These are phyloP conservation scores for Aplodontia rufa DNA, from an alignment of 2,113 vertebrate genomes.

Conservation along the genomic window DNA sequence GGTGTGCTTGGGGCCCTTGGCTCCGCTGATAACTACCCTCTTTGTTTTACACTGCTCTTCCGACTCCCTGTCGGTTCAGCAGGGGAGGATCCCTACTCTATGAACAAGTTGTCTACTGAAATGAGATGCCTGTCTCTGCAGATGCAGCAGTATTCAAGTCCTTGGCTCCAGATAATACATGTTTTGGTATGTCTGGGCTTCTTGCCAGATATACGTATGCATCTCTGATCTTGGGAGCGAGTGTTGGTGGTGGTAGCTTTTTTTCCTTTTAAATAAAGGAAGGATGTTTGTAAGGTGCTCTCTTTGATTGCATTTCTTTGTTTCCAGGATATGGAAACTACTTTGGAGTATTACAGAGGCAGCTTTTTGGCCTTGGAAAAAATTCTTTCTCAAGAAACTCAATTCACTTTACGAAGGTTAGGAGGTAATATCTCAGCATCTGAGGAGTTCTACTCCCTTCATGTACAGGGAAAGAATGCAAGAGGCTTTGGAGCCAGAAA, in stretches of 20 bases:
- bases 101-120: constrained; percentile 64
- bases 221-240: constrained; percentile 59
- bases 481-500: neutral
- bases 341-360: constrained; percentile 50
- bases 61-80: neutral
- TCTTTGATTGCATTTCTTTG: constrained; percentile 65
- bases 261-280: constrained; percentile 41
- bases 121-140: constrained; percentile 74
- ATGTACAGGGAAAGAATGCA: neutral
- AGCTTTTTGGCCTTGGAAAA: constrained; percentile 40
- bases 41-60: neutral
- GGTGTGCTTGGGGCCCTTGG: neutral
- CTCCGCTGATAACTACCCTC: neutral
- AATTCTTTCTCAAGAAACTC: neutral
- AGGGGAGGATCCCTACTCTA: constrained; percentile 30
- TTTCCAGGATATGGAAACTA: constrained; percentile 73
- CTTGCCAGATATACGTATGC: constrained; percentile 44
- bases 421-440: neutral
- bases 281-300: constrained; percentile 78
- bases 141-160: constrained; percentile 75
- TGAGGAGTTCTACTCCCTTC: neutral
- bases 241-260: neutral
- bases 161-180: constrained; percentile 80
- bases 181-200: constrained; percentile 80
- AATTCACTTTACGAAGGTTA: neutral